Conservation (phyloP, 1,140 invertebrate species). For the Acromyrmex heyeri region DNA sequence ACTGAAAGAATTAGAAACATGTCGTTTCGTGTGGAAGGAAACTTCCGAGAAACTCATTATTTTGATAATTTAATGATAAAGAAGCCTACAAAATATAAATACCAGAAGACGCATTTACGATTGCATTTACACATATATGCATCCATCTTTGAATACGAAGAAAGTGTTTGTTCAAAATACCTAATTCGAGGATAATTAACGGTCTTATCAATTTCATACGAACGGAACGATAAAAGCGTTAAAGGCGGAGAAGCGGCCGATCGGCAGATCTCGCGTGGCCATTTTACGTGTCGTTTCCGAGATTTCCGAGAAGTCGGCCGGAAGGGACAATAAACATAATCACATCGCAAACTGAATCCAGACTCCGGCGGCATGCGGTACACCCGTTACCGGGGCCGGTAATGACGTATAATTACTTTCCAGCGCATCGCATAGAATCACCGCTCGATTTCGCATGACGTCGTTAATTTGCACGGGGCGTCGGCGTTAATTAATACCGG, state of each 20-base stretch:
- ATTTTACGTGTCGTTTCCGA: slow-evolving; percentile 80
- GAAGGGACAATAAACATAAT: slow-evolving; percentile 87
- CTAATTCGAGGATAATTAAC: slow-evolving; percentile 18
- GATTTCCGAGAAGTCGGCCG: slow-evolving; percentile 86
- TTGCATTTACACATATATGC: not conserved
- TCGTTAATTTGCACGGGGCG: slow-evolving; percentile 71
- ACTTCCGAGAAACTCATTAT: slow-evolving; percentile 7
- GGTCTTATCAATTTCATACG: slow-evolving; percentile 28
- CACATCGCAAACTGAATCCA: slow-evolving; percentile 84
- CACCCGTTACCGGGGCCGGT: slow-evolving; percentile 75
- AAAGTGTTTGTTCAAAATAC: not conserved
- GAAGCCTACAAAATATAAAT: not conserved
- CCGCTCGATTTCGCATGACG: slow-evolving; percentile 74
- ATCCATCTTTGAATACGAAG: too few species aligned
- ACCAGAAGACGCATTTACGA: not conserved
- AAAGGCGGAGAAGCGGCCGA: slow-evolving; percentile 45
- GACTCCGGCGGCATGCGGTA: slow-evolving; percentile 61
- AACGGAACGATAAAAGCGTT: slow-evolving; percentile 30
- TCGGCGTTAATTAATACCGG: slow-evolving; percentile 72
- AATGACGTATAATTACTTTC: slow-evolving; percentile 86
- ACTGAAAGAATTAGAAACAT: not conserved
- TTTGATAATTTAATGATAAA: slow-evolving; percentile 19
- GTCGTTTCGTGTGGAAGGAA: not conserved
- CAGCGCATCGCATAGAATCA: slow-evolving; percentile 81
- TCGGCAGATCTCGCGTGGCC: slow-evolving; percentile 81